A percentile compares a stretch with the other conserved stretches of the same genome.
Conservation (phyloP, 2,797 vertebrate species). For the Tangara arthus region DNA sequence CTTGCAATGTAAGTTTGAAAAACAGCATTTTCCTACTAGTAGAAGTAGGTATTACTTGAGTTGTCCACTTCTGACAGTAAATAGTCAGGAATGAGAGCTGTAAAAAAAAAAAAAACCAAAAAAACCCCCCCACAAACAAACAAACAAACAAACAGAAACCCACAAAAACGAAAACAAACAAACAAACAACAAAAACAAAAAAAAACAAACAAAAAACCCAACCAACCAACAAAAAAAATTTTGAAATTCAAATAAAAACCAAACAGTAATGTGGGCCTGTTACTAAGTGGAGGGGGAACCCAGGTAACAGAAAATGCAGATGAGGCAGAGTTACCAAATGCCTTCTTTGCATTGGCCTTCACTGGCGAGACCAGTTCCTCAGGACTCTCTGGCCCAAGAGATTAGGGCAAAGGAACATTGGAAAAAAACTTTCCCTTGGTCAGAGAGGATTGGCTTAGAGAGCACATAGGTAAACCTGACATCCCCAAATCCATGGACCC, state of each 20-base stretch:
- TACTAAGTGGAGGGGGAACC: neutral
- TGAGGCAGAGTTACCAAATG: neutral
- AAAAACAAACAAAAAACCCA: no score
- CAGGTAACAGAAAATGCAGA: neutral
- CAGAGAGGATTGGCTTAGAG: neutral
- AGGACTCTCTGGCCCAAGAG: neutral
- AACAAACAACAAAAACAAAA: no score
- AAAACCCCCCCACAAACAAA: no score
- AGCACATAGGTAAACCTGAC: neutral
- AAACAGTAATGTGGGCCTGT: no score
- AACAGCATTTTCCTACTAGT: neutral
- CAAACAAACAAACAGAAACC: no score
- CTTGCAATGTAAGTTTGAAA: neutral
- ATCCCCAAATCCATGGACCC: no score
- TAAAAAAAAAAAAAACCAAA: neutral
- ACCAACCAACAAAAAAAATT: rapidly evolving
- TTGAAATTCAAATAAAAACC: neutral
- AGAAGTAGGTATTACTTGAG: neutral
- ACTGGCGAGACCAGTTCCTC: neutral
- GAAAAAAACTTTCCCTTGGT: neutral
- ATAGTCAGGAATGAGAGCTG: neutral
- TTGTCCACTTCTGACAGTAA: neutral
- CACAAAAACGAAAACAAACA: no score
- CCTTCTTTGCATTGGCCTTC: rapidly evolving
- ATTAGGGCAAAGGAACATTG: neutral